Conservation (phyloP, 2,113 vertebrate species). For the Notechis scutatus region DNA sequence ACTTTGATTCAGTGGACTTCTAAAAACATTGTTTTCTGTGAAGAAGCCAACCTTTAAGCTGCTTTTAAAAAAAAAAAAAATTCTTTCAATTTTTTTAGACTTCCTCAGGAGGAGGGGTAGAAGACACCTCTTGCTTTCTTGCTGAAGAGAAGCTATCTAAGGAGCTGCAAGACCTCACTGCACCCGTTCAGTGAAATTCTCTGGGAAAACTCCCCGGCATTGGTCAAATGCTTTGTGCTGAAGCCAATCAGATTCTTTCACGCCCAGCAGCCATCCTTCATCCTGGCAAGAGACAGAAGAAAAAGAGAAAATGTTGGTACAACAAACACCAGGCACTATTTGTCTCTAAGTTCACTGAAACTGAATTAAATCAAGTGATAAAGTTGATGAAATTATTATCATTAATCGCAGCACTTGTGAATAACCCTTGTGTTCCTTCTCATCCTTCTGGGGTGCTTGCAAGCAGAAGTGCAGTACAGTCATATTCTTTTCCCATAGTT, state of each 20-base stretch:
- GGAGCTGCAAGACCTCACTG: conserved; percentile 65
- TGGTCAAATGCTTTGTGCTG: conserved; percentile 82
- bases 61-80: conserved; percentile 35
- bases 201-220: conserved; percentile 90
- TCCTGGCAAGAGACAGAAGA: conserved; percentile 71
- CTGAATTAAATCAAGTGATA: not conserved
- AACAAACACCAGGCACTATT: not conserved
- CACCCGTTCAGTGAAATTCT: conserved; percentile 94
- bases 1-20: conserved; percentile 50
- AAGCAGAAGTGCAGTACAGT: not conserved
- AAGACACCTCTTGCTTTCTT: conserved; percentile 51
- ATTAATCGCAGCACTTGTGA: not conserved
- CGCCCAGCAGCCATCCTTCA: conserved; percentile 95
- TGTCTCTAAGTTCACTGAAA: not conserved
- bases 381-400: not conserved
- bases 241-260: conserved; percentile 89
- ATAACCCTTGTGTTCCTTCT: not conserved
- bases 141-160: conserved; percentile 40
- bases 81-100: conserved; percentile 54
- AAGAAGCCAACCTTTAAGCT: conserved; percentile 54
- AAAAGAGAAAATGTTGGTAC: not conserved
- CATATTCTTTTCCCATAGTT: not conserved
- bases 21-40: conserved; percentile 58
- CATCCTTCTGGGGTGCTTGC: not conserved
- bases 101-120: conserved; percentile 46